phyloP scores from a whole-genome alignment of 64 coral and sea anemone genomes.

The Cladopsammia gracilis region DNA sequence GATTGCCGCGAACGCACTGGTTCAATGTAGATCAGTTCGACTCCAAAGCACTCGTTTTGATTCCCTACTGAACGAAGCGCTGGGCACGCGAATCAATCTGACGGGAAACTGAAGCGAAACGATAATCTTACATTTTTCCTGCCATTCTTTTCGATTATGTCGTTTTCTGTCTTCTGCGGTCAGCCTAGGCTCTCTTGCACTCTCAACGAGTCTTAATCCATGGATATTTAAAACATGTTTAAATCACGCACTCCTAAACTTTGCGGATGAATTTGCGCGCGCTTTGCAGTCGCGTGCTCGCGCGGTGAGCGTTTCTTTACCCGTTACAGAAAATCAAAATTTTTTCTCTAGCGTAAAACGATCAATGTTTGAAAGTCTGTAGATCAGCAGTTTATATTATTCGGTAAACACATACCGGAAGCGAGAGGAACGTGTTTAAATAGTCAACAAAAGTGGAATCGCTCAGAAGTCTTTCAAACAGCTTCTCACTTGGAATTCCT shows the following conservation, averaged over 20 bases:
- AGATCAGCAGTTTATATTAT: too few relatives aligned
- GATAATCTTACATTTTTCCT: too few relatives aligned
- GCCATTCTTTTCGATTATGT: too few relatives aligned
- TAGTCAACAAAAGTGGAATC: slow-evolving; percentile 65
- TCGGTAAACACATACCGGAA: slow-evolving; percentile 40
- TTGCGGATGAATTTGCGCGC: neutral
- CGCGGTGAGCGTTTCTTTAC: neutral
- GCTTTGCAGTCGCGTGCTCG: neutral
- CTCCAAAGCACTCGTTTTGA: too few relatives aligned
- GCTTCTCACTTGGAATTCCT: slow-evolving; percentile 49
- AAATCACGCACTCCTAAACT: too few relatives aligned
- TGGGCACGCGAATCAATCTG: too few relatives aligned
- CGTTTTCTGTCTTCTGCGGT: too few relatives aligned
- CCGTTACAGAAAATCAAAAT: neutral
- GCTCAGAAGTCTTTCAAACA: slow-evolving; percentile 58
- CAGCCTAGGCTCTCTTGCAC: too few relatives aligned
- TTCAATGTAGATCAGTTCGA: too few relatives aligned
- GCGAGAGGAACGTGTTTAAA: slow-evolving; percentile 72
- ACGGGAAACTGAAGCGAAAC: too few relatives aligned
- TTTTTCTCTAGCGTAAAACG: neutral
- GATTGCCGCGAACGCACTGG: too few relatives aligned
- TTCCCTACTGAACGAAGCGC: too few relatives aligned
- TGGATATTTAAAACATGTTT: neutral
- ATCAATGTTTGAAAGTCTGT: neutral
- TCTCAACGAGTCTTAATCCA: neutral